Evolutionary conservation across 2,888 invertebrate genomes (phyloP), one percentile per base, ranked within the genome.

Genomic region (Lithophane ornitopus): DNA sequence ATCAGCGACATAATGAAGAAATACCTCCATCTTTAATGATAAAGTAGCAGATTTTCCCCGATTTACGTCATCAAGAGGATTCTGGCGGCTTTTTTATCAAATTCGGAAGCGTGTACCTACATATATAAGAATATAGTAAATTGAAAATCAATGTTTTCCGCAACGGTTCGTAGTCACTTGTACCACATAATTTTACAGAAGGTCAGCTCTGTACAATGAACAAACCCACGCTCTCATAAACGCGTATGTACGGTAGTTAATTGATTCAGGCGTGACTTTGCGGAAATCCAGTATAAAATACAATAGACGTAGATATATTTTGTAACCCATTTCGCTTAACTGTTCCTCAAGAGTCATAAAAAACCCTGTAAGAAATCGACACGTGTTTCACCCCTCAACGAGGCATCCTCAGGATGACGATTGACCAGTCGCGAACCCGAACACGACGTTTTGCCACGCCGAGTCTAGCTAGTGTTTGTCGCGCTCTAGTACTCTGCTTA

Each of bases 121-220:
- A 34, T 39, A 44, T 65, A 39, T 62, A 41, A 52, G 66, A 72
- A 70, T 44, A 61, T 41, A 26, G 72, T 73, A 84, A 84, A 84
- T 84, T 84, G 84, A 84, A 84, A 84, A 84, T 84, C 84, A 75
- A 84, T 84, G 78, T 54, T 73, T 67, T 74, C 68, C 54, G 59
- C 59, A 54, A 61, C 54, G 70, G 41, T 70, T 69, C 41, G 41
- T 61, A 41, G 63, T 68, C 70, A 49, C 28, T 41, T n/a, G 12
- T 41, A 26, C 4, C 19, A 61, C 3, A 54, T 44, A 19, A 14
- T 26, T 54, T 0, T 14, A 52, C 69, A 69, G 76, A 69, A 76
- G 22, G 7, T 26, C 7, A 2, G 19, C 12, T 52, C 14, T 7
- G 7, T 49, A 34, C 16, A 49, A 66, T 22, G 4, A 7, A 11